Evolutionary conservation across 2,797 vertebrate genomes (phyloP).

Genomic region (Cyclopterus lumpus): DNA sequence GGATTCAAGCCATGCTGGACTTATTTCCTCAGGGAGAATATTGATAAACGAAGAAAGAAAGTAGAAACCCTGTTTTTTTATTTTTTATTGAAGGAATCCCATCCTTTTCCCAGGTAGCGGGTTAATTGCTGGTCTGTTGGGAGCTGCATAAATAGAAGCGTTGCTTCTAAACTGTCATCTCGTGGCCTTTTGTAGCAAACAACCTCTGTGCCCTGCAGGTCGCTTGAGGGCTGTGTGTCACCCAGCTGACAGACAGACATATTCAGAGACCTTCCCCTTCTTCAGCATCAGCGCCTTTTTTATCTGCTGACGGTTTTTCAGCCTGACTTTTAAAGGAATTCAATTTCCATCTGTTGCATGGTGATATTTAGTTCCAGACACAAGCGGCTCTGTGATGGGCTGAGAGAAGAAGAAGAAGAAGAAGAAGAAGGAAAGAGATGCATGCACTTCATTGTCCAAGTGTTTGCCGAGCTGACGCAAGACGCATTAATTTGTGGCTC

Average conservation of each 20-base stretch:
- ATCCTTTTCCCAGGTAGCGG: neutral
- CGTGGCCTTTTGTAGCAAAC: slow-evolving; percentile 23
- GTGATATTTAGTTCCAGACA: slow-evolving; percentile 66
- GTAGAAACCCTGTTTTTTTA: neutral
- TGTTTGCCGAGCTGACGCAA: slow-evolving; percentile 58
- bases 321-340: slow-evolving; percentile 70
- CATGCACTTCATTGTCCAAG: slow-evolving; percentile 48
- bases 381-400: slow-evolving; percentile 65
- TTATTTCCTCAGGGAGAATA: slow-evolving; percentile 38
- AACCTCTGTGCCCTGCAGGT: slow-evolving; percentile 27
- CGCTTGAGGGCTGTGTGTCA: slow-evolving; percentile 32
- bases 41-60: slow-evolving; percentile 4
- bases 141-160: slow-evolving; percentile 54
- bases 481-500: slow-evolving; percentile 45
- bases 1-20: slow-evolving; percentile 20
- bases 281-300: slow-evolving; percentile 27
- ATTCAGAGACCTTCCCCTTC: neutral
- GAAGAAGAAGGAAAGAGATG: slow-evolving; percentile 36
- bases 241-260: slow-evolving; percentile 7
- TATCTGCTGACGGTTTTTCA: slow-evolving; percentile 53
- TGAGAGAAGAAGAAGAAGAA: slow-evolving; percentile 38
- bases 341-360: slow-evolving; percentile 71
- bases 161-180: slow-evolving; percentile 57
- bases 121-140: slow-evolving; percentile 15
- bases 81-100: neutral